Conservation (phyloP, 2,888 invertebrate species). For the Chirona hameri region DNA sequence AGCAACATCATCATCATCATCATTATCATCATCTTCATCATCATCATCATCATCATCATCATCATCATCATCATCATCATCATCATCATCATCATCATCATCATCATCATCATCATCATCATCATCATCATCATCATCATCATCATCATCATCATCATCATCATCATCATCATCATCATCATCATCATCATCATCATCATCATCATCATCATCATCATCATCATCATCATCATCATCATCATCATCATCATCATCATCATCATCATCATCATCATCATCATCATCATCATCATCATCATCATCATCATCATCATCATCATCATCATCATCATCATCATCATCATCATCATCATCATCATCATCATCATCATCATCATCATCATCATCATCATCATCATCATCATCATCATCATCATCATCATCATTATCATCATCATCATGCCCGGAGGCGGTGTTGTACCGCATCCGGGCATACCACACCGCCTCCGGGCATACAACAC, state of each 20-base stretch:
- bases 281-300: slow-evolving; percentile 22
- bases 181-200: slow-evolving; percentile 22
- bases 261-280: slow-evolving; percentile 22
- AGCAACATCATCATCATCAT: no score
- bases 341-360: slow-evolving; percentile 10
- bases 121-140: slow-evolving; percentile 22
- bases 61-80: slow-evolving; percentile 22
- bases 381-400: slow-evolving; percentile 22
- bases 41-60: no score
- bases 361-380: slow-evolving; percentile 22
- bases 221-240: slow-evolving; percentile 22
- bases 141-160: slow-evolving; percentile 22
- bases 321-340: slow-evolving; percentile 22
- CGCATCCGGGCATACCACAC: no score
- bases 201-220: slow-evolving; percentile 22
- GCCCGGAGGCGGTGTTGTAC: no score
- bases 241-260: slow-evolving; percentile 22
- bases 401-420: slow-evolving; percentile 22
- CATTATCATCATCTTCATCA: no score
- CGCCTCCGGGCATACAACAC: no score
- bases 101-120: slow-evolving; percentile 22
- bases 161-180: slow-evolving; percentile 22
- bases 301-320: slow-evolving; percentile 11
- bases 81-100: slow-evolving; percentile 22
- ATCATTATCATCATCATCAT: slow-evolving; percentile 8